Evolutionary conservation across 2,888 invertebrate genomes (phyloP).

Genomic region (Drosophila algonquin): DNA sequence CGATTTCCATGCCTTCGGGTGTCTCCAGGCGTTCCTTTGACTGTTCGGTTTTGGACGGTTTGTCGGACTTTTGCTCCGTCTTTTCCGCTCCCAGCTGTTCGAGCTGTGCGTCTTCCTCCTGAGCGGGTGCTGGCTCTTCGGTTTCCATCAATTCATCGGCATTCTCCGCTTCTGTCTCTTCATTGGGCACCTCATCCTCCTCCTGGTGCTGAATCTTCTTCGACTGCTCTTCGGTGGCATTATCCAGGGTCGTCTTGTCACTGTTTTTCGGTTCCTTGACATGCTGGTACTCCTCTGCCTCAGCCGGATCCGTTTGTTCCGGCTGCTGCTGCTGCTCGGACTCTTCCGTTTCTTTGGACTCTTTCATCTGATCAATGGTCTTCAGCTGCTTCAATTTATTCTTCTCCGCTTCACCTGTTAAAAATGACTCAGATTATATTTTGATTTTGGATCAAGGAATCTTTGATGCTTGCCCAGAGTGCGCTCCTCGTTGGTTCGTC

Average conservation of each 20-base stretch:
- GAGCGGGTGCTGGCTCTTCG: conserved; percentile 83
- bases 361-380: conserved; percentile 84
- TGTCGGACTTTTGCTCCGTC: conserved; percentile 82
- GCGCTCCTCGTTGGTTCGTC: conserved; percentile 89
- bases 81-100: conserved; percentile 85
- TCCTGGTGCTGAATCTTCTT: conserved; percentile 86
- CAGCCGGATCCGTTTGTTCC: conserved; percentile 84
- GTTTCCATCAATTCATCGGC: conserved; percentile 83
- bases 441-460: background rate
- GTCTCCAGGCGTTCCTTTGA: conserved; percentile 84
- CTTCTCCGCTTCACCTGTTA: conserved; percentile 80
- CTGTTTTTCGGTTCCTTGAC: conserved; percentile 91
- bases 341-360: conserved; percentile 82
- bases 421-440: background rate
- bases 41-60: conserved; percentile 82
- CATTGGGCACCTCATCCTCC: conserved; percentile 86
- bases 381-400: conserved; percentile 84
- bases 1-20: conserved; percentile 86
- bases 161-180: conserved; percentile 85
- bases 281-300: conserved; percentile 91
- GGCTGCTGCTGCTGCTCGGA: conserved; percentile 83
- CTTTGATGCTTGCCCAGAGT: conserved; percentile 84
- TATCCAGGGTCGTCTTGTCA: conserved; percentile 90
- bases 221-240: conserved; percentile 93
- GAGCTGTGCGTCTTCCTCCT: conserved; percentile 57